Evolutionary conservation across 2,888 invertebrate genomes (phyloP), one percentile per base, ranked within the genome.

Genomic region (Epinotia demarniana): DNA sequence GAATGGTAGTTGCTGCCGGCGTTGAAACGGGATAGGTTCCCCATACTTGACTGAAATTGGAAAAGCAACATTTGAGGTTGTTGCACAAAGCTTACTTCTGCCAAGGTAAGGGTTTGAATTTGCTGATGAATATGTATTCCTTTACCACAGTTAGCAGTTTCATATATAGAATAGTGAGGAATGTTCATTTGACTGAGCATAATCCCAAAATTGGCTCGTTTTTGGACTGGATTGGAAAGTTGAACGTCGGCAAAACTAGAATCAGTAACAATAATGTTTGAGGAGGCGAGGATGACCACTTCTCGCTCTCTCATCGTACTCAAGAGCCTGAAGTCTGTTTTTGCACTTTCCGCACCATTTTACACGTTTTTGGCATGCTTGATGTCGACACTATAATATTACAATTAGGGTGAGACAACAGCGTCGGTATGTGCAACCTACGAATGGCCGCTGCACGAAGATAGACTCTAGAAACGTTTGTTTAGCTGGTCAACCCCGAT

Each of bases 1-100:
- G 97, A 97, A 91, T 97, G 97, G 95, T 97, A 97, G 91, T 95
- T 94, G 89, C 96, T 96, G 87, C 96, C 96, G 79, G 95, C 85
- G 92, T 89, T 91, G 84, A 93, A 94, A 87, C 95, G 95, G 86
- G 95, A 95, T 85, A 95, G 92, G 86, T 95, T 95, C 82, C 95
- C 95, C 95, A 95, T 95, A 92, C 95, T 95, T 81, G 95, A 95
- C 95, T 95, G 87, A 70, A 83, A 82, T 70, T 72, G 75, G 69
- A 74, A 69, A 49, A 66, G 60, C 16, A 16, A 5, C 49, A 16
- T 49, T 49, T 49, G 16, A 49, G 49, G 49, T 49, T 16, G 16
- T 16, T 16, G 49, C 13, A 13, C 33, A 33, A 33, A 8, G 33
- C 8, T 33, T 33, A 33, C 8, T 6, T 33, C 33, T 33, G 33